These are phyloP conservation scores for Oreochromis aureus DNA, from an alignment of 2,113 vertebrate genomes.

Conservation along the genomic window DNA sequence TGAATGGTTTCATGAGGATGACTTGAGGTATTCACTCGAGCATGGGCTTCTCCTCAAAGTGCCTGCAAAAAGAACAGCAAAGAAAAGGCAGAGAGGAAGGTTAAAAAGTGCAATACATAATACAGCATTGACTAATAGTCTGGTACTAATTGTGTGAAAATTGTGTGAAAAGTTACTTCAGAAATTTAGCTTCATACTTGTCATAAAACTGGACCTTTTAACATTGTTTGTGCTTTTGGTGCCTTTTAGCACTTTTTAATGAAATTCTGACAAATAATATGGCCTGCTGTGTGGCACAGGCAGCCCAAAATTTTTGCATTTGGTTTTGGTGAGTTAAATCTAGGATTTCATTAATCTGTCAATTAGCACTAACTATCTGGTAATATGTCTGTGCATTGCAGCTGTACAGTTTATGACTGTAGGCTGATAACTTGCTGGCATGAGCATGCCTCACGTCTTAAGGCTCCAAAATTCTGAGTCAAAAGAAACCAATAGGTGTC, in stretches of 20 bases:
- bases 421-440: background rate
- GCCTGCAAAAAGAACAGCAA: slow-evolving; percentile 70
- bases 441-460: background rate
- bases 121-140: background rate
- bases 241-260: background rate
- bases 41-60: slow-evolving; percentile 73
- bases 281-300: background rate
- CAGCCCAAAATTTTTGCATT: background rate
- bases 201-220: background rate
- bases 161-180: background rate
- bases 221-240: background rate
- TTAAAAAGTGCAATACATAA: background rate
- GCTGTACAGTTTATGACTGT: background rate
- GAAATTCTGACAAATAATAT: background rate
- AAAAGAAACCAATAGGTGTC: background rate
- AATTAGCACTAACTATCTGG: background rate
- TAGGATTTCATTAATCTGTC: background rate
- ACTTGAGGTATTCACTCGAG: slow-evolving; percentile 60
- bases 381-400: background rate
- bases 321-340: background rate
- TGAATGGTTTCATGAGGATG: slow-evolving; percentile 72
- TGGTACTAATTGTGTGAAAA: background rate
- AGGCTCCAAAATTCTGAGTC: background rate
- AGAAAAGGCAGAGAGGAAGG: background rate
- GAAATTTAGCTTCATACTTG: background rate